These are phyloP conservation scores for Salpingus planirostris DNA, from an alignment of 2,888 invertebrate species.

Conservation along the genomic window DNA sequence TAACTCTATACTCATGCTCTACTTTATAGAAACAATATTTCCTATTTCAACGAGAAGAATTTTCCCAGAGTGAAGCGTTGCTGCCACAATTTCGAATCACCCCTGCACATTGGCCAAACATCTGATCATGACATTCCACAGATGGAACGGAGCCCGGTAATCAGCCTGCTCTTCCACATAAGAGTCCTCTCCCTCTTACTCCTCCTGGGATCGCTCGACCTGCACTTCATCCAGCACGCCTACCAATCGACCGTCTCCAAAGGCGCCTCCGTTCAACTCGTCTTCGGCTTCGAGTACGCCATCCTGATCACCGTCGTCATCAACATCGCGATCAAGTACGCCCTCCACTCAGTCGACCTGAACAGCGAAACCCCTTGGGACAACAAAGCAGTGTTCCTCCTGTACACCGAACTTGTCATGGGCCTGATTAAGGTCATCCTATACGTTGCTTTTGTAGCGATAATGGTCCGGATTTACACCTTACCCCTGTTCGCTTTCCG, in stretches of 20 bases:
- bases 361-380: constrained; percentile 97
- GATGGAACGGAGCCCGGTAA: constrained; percentile 99
- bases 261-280: constrained; percentile 95
- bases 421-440: constrained; percentile 69
- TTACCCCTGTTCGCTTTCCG: constrained; percentile 96
- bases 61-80: too few species aligned
- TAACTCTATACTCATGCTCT: background rate
- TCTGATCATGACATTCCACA: constrained; percentile 39
- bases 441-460: constrained; percentile 85
- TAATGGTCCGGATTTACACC: constrained; percentile 96
- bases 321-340: constrained; percentile 88
- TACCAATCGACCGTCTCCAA: constrained; percentile 86
- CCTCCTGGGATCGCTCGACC: constrained; percentile 74
- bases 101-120: background rate
- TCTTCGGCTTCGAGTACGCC: constrained; percentile 99
- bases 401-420: constrained; percentile 93
- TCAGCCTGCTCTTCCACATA: constrained; percentile 90
- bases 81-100: too few species aligned
- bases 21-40: background rate
- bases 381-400: constrained; percentile 93
- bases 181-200: constrained; percentile 78
- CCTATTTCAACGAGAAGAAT: too few species aligned
- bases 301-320: constrained; percentile 87
- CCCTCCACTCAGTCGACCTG: constrained; percentile 79
- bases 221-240: constrained; percentile 85